These are phyloP conservation scores for Centropyge bicolor DNA, from an alignment of 2,797 vertebrate genomes.

Conservation along the genomic window DNA sequence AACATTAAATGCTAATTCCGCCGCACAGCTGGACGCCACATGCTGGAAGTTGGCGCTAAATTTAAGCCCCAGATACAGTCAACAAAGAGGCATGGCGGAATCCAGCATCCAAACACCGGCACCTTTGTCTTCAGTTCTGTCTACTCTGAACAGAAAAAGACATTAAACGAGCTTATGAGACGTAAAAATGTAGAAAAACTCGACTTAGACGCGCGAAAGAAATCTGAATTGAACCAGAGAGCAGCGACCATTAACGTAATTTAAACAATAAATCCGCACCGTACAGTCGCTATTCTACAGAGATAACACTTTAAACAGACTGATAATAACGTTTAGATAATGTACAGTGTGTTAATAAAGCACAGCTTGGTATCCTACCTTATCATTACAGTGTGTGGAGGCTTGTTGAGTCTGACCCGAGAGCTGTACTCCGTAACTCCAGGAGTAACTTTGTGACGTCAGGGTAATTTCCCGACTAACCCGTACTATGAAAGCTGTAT, in stretches of 20 bases:
- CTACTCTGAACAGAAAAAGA: fast-evolving
- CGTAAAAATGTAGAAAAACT: neutral
- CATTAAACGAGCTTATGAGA: neutral
- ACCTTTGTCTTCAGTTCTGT: fast-evolving
- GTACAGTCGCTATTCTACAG: neutral
- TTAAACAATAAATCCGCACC: neutral
- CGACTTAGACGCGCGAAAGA: fast-evolving
- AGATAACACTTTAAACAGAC: fast-evolving
- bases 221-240: neutral
- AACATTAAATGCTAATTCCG: neutral
- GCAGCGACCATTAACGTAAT: neutral
- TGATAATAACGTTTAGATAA: neutral
- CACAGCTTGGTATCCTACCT: constrained; percentile 32
- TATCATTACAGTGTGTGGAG: neutral
- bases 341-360: neutral
- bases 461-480: no score
- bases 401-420: neutral
- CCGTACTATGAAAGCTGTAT: no score
- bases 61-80: constrained; percentile 29
- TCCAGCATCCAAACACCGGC: neutral
- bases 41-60: constrained; percentile 54
- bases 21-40: neutral
- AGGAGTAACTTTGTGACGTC: no score
- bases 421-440: no score
- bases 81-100: constrained; percentile 33